phyloP scores from a whole-genome alignment of 2,113 vertebrate genomes.

The Nothoprocta pentlandii region DNA sequence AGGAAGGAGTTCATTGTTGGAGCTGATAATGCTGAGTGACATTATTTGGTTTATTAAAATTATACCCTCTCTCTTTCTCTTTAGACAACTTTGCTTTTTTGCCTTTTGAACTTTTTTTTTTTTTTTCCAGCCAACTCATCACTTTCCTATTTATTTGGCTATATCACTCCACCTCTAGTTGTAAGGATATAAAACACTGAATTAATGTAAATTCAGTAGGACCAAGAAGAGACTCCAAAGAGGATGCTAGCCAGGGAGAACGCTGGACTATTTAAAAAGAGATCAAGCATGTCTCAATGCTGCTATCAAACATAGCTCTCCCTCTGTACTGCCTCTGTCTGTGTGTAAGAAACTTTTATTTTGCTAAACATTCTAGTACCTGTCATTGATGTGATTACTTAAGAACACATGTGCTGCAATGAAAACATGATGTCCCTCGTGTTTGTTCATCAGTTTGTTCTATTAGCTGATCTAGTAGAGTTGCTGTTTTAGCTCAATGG shows the following conservation, averaged over 20 bases:
- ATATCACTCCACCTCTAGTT: not conserved
- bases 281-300: not conserved
- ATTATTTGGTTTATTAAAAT: conserved; percentile 1
- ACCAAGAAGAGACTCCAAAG: conserved; percentile 19
- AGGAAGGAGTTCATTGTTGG: not conserved
- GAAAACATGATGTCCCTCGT: conserved; percentile 33
- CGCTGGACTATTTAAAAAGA: conserved; percentile 14
- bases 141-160: conserved; percentile 42
- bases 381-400: conserved; percentile 48
- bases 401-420: not conserved
- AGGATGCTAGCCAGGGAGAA: not conserved
- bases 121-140: not conserved
- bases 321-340: not conserved
- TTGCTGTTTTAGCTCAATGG: conserved; percentile 42
- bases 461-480: conserved; percentile 6
- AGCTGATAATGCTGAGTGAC: not conserved
- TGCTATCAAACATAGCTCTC: conserved; percentile 60
- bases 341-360: conserved; percentile 29
- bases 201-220: conserved; percentile 3
- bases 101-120: not conserved
- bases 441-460: conserved; percentile 12
- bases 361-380: conserved; percentile 33
- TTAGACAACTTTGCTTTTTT: not conserved
- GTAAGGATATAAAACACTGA: conserved; percentile 20
- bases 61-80: not conserved